Evolutionary conservation across 2,888 invertebrate species (phyloP).

Genomic region (Macropis europaea): DNA sequence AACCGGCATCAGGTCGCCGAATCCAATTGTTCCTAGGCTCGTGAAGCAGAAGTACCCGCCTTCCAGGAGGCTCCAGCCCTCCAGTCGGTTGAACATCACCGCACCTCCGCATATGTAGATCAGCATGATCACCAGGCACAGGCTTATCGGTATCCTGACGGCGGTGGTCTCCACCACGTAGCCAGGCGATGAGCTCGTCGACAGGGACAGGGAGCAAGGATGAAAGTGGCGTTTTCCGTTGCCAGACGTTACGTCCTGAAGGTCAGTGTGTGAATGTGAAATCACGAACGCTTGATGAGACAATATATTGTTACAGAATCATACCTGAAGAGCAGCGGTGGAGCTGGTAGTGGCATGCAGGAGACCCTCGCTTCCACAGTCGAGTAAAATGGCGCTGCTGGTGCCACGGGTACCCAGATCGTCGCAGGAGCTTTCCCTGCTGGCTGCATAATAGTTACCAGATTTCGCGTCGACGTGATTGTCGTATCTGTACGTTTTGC

Average conservation of each 20-base stretch:
- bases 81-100: conserved; percentile 92
- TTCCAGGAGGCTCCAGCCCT: conserved; percentile 94
- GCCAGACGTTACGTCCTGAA: conserved; percentile 64
- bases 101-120: conserved; percentile 95
- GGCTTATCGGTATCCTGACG: conserved; percentile 90
- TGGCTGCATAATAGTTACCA: conserved; percentile 73
- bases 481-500: conserved; percentile 74
- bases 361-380: conserved; percentile 75
- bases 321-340: conserved; percentile 70
- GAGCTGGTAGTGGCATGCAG: conserved; percentile 72
- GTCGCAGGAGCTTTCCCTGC: conserved; percentile 75
- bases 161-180: conserved; percentile 80
- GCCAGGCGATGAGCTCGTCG: conserved; percentile 72
- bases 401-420: conserved; percentile 75
- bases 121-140: conserved; percentile 92
- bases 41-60: conserved; percentile 92
- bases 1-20: conserved; percentile 89
- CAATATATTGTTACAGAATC: neutral
- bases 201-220: conserved; percentile 71
- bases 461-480: conserved; percentile 74
- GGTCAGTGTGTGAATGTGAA: neutral
- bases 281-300: too few relatives aligned
- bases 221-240: conserved; percentile 71
- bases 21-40: conserved; percentile 90
- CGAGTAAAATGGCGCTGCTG: conserved; percentile 76